Evolutionary conservation across 2,113 vertebrate species (phyloP), one percentile per base, ranked within the genome.

Genomic region (Hippocampus mohnikei): DNA sequence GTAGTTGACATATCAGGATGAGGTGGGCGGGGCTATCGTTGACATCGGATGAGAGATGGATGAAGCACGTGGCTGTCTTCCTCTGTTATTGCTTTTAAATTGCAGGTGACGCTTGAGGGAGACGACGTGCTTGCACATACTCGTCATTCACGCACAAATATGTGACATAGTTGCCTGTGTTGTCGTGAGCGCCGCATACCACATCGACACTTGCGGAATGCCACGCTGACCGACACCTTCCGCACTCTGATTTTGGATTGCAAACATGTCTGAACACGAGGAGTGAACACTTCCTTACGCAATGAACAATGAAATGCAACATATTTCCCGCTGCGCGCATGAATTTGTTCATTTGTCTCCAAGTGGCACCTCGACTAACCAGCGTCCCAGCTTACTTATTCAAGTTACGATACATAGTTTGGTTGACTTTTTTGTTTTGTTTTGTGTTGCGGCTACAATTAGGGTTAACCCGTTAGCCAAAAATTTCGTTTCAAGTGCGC

Each of bases 1-100:
- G n/a, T 79, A 78, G 84, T 69, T 80, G n/a, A 72, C 72, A 82
- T 86, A 62, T 68, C 69, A 74, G 5, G 33, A 37, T 37, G 29
- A 37, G 5, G 33, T 37, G 33, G 33, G 33, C 33, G 42, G 12
- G 42, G 5, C 15, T 2, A 50, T 20, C 20, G 46, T 50, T 50
- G 46, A 50, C 46, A 50, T 7, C 42, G 3, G 4, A 21, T 23
- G 48, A 79, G 76, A 69, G 18, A 59, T 29, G 27, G 48, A 25
- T 15, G 18, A 20, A 12, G 20, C 58, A 23, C 9, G 1, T 20
- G 55, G 77, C 68, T 40, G 55, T 70, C 55, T 70, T 16, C 37
- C 60, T 46, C 13, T 65, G 67, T 61, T 13, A 55, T 55, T 44
- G 64, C 56, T 20, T 60, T 10, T 41, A 15, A 50, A 66, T 56